Evolutionary conservation across 2,113 vertebrate species (phyloP).

Genomic region (Cichladusa arquata): DNA sequence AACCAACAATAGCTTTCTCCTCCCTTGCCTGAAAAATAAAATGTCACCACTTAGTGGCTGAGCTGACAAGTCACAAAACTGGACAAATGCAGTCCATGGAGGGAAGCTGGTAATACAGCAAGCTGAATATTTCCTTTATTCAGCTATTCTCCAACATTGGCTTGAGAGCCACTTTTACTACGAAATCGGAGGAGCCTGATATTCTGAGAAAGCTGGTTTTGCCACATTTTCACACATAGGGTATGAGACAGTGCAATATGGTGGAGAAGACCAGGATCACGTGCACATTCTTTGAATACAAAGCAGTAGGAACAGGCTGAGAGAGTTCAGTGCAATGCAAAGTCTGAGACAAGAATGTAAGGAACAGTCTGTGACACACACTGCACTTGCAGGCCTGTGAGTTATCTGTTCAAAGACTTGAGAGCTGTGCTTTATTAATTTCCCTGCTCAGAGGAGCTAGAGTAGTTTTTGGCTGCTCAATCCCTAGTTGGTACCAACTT

Average conservation of each 20-base stretch:
- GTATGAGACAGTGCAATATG: neutral
- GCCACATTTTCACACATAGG: neutral
- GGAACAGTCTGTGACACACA: neutral
- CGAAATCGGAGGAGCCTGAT: neutral
- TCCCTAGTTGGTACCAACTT: conserved; percentile 21
- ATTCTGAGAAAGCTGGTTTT: neutral
- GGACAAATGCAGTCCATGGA: neutral
- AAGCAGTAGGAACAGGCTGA: neutral
- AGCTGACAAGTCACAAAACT: neutral
- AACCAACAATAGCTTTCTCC: neutral
- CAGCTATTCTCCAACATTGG: neutral
- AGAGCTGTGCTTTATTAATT: neutral
- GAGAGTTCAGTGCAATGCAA: neutral
- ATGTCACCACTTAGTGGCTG: neutral
- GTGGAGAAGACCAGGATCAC: neutral
- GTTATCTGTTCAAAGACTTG: neutral
- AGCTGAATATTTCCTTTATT: neutral
- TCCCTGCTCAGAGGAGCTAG: neutral
- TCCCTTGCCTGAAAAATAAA: neutral
- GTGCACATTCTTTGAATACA: neutral
- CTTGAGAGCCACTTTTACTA: neutral
- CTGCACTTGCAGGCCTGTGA: neutral
- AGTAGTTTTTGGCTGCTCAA: conserved; percentile 5
- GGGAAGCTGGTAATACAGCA: neutral
- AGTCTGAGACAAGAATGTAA: neutral